These are phyloP conservation scores for Chaetops frenatus DNA, from an alignment of 2,113 vertebrate species.

Conservation along the genomic window DNA sequence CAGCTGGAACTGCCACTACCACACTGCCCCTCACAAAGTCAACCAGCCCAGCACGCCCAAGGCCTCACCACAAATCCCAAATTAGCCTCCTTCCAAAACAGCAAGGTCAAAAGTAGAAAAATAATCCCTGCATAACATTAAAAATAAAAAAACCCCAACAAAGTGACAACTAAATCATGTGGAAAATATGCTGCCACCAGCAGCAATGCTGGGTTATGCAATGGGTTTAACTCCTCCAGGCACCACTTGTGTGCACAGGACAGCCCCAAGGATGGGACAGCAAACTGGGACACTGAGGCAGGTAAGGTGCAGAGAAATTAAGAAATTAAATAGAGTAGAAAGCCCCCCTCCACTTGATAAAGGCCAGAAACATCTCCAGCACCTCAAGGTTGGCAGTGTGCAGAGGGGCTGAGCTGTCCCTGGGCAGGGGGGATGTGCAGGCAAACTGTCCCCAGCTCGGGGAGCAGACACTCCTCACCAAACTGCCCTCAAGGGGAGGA, in stretches of 20 bases:
- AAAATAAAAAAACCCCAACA: background rate
- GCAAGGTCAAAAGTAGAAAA: background rate
- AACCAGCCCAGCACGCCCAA: fast-evolving
- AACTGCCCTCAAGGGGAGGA: fast-evolving
- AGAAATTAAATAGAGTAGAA: background rate
- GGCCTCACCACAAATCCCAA: background rate
- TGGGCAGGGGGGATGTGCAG: background rate
- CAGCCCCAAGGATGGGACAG: fast-evolving
- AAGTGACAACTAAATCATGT: background rate
- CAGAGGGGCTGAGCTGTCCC: background rate
- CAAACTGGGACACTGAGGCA: background rate
- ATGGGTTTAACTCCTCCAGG: background rate
- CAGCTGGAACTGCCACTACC: background rate
- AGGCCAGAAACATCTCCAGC: background rate
- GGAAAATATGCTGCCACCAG: background rate
- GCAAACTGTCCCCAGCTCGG: background rate
- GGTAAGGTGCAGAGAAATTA: background rate
- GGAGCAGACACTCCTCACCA: background rate
- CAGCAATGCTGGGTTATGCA: background rate
- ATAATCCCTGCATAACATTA: background rate
- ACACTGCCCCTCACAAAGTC: background rate
- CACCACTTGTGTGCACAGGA: fast-evolving
- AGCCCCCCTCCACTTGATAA: background rate
- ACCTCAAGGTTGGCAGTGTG: fast-evolving
- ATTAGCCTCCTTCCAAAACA: background rate